Evolutionary conservation across 2,888 invertebrate species (phyloP), one percentile per base, ranked within the genome.

Genomic region (Syrista parreyssii): DNA sequence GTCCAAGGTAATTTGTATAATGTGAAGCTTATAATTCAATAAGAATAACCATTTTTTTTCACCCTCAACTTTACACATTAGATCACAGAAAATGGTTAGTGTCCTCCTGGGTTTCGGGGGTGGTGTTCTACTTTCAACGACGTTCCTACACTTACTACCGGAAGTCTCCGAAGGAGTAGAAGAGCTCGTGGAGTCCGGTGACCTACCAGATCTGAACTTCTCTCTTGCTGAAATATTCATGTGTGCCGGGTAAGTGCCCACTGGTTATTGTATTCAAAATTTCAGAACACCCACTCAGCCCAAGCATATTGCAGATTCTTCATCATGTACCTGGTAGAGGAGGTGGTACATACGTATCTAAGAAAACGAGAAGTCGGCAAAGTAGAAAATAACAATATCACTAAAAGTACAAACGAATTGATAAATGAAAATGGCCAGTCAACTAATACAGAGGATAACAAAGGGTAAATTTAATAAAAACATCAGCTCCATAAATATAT

Each of bases 121-220:
- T n/a, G 97, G 97, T 12, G 97, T 97, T 0, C 92, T 97, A 31
- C 92, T 97, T 68, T 95, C 95, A 81, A 97, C 97, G 3, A 96
- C 96, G 6, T 96, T 97, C 88, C 91, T 96, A 83, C 97, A 97
- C 87, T 92, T 97, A 85, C 92, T 97, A 77, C 97, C 97, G 1
- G 97, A 97, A 92, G 95, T 97, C 0, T 92, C 94, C 12, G 95
- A 96, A 85, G 94, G 94, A 78, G 93, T 96, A 12, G 92, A 93
- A n/a, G 90, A 93, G 75, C 91, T 96, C 83, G 72, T 92, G 89
- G 92, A 87, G 4, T 80, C 85, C 0, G 93, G 92, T 0, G 78
- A 84, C 32, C 88, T 96, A 71, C 92, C 92, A 0, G 85, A 92
- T 0, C 92, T 95, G 12, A 92, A 93, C 0, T 94, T 96, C 87